Evolutionary conservation across 2,888 invertebrate genomes (phyloP).

Genomic region (Erebia palarica): DNA sequence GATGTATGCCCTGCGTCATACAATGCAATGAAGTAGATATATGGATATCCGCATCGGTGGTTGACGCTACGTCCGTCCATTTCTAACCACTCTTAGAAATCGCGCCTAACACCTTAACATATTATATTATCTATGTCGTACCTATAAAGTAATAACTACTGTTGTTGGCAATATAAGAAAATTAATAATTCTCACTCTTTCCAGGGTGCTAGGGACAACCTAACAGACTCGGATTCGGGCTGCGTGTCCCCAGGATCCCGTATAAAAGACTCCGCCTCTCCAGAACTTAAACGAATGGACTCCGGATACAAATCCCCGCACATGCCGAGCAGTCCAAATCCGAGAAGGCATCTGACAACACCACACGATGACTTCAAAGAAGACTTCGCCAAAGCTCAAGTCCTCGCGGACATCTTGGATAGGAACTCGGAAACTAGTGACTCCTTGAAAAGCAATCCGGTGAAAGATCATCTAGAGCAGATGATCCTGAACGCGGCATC

Average conservation of each 20-base stretch:
- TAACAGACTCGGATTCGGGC: conserved; percentile 80
- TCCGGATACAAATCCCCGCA: conserved; percentile 80
- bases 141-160: neutral
- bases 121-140: no score
- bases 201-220: conserved; percentile 78
- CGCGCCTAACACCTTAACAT: no score
- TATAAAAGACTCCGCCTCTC: conserved; percentile 79
- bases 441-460: conserved; percentile 73
- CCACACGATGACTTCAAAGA: conserved; percentile 77
- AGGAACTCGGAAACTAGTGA: conserved; percentile 74
- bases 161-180: neutral
- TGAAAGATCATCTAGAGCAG: conserved; percentile 76
- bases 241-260: conserved; percentile 80
- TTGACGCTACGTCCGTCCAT: no score
- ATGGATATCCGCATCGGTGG: no score
- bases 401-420: conserved; percentile 71
- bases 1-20: no score
- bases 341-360: conserved; percentile 62
- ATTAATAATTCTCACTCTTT: conserved; percentile 40
- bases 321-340: conserved; percentile 72
- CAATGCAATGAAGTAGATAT: no score
- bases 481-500: conserved; percentile 78
- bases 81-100: no score
- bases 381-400: conserved; percentile 77
- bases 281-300: conserved; percentile 80